phyloP scores from a whole-genome alignment of 92 coral and sea anemone genomes.

The Actinostola sp. region DNA sequence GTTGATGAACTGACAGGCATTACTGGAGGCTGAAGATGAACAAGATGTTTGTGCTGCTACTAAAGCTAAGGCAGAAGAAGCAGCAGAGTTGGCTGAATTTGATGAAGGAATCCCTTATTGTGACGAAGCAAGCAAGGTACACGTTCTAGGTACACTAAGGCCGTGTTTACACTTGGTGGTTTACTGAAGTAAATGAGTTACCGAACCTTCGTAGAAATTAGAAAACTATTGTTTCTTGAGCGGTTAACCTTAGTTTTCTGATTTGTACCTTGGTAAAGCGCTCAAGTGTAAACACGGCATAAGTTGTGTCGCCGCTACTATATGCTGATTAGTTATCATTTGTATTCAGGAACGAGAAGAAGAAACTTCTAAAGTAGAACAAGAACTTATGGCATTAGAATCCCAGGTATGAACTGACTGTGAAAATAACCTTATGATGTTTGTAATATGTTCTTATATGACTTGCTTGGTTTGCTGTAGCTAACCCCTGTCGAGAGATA shows the following conservation, averaged over 20 bases:
- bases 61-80: conserved; percentile 94
- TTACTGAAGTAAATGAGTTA: too few species aligned
- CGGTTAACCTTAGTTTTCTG: too few species aligned
- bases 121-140: conserved; percentile 80
- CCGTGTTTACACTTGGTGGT: too few species aligned
- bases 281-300: too few species aligned
- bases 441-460: too few species aligned
- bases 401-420: conserved; percentile 67
- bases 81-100: conserved; percentile 93
- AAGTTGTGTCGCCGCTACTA: too few species aligned
- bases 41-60: conserved; percentile 98
- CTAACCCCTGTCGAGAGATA: conserved; percentile 90
- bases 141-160: not conserved
- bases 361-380: conserved; percentile 83
- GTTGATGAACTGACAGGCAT: conserved; percentile 55
- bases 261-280: too few species aligned
- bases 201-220: too few species aligned
- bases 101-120: conserved; percentile 84
- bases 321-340: not conserved
- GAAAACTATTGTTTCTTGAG: too few species aligned
- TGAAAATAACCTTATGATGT: too few species aligned
- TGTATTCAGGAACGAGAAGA: conserved; percentile 66
- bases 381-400: conserved; percentile 87
- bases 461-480: conserved; percentile 43
- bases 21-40: conserved; percentile 96